Evolutionary conservation across 1,140 invertebrate species (phyloP).

Genomic region (Drosophila lini): DNA sequence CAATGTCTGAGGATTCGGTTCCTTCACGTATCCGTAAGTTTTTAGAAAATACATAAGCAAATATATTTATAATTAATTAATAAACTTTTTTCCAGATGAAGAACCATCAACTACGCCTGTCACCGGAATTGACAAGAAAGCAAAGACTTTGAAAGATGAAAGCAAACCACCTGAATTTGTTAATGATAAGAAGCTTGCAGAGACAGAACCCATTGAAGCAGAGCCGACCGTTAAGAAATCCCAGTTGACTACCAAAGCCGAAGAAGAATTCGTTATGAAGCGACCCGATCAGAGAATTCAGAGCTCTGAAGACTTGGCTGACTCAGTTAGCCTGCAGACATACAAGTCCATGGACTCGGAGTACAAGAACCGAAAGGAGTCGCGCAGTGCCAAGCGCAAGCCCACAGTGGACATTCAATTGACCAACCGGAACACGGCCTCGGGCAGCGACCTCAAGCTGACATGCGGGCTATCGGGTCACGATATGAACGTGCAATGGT

Average conservation of each 20-base stretch:
- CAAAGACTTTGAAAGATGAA: slow-evolving; percentile 1
- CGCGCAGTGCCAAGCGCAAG: slow-evolving; percentile 86
- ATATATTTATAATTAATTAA: no score
- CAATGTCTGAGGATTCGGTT: neutral
- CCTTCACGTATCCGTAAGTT: neutral
- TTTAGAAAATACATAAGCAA: no score
- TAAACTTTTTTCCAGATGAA: neutral
- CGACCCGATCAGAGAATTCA: neutral
- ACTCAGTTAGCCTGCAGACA: slow-evolving; percentile 31
- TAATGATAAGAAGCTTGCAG: slow-evolving; percentile 11
- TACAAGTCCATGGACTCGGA: slow-evolving; percentile 61
- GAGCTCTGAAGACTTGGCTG: slow-evolving; percentile 9
- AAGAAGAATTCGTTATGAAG: neutral
- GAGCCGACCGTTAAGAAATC: neutral
- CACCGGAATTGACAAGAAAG: neutral
- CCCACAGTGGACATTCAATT: slow-evolving; percentile 92
- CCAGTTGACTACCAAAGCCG: neutral
- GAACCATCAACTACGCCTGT: neutral
- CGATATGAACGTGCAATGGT: slow-evolving; percentile 92
- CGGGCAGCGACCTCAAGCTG: slow-evolving; percentile 90
- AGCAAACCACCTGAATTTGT: slow-evolving; percentile 11
- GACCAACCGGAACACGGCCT: slow-evolving; percentile 90
- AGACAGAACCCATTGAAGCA: slow-evolving; percentile 18
- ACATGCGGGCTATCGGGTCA: slow-evolving; percentile 93
- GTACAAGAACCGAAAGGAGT: slow-evolving; percentile 72